Evolutionary conservation across 1,140 invertebrate species (phyloP), one percentile per base, ranked within the genome.

Genomic region (Thaumetopoea pityocampa): DNA sequence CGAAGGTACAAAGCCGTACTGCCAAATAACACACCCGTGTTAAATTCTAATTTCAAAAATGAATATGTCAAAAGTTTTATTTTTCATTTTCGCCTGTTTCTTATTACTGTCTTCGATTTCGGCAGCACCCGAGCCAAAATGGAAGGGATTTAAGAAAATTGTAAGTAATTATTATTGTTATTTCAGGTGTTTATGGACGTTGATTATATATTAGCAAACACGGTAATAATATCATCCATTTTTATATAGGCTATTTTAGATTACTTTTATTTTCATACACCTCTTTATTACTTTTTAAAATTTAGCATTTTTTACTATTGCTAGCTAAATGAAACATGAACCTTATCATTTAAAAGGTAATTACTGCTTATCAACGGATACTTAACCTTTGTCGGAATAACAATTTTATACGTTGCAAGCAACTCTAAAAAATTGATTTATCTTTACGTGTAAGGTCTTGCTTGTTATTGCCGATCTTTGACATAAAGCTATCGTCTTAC

Each of bases 121-220:
- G 0, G 63, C 44, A 0, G 63, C 53, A 1, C 66, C 61, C 34
- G 35, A 24, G 7, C 65, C 65, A 2, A 64, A 51, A 12, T 73
- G 67, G 67, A 68, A 67, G 23, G 14, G 56, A 1, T 68, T 69
- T 4, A 70, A 73, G 36, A 68, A 58, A 61, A 45, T 73, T 35
- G 69, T 73, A 51, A 62, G 69, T 68, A 28, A 6, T 33, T 19
- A 23, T 24, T 23, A 32, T 34, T 34, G 19, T 44, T 19, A n/a
- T n/a, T n/a, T n/a, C n/a, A n/a, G n/a, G 12, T 35, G 14, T 14
- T 6, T 41, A 30, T n/a, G 8, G 5, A 20, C 1, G 32, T 32
- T 12, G 23, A 20, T 32, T 18, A 16, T 24, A 28, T 28, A 12
- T 17, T n/a, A 26, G 4, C 9, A n/a, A 3, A 26, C 6, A 12